Conservation (phyloP, 2,113 vertebrate species). For the Chauna torquata region DNA sequence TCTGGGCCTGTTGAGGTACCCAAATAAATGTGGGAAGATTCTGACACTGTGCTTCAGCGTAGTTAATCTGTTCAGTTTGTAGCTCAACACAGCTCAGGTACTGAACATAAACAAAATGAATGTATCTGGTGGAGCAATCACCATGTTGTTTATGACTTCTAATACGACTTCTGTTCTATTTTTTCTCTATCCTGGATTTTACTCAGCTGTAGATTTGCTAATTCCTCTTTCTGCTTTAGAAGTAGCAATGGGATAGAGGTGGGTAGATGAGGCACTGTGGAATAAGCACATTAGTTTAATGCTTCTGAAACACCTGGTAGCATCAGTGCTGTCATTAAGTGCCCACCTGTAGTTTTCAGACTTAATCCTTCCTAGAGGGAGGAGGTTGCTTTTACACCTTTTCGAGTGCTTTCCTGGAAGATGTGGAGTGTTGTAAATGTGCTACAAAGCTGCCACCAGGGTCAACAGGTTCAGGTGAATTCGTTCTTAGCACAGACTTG, state of each 20-base stretch:
- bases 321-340: accelerated
- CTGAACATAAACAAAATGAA: neutral
- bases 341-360: neutral
- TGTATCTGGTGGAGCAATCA: neutral
- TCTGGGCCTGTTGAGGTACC: neutral
- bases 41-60: neutral
- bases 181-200: neutral
- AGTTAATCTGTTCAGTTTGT: neutral
- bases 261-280: neutral
- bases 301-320: neutral
- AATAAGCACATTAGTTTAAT: neutral
- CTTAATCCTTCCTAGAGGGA: neutral
- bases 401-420: neutral
- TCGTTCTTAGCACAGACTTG: neutral
- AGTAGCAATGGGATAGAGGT: neutral
- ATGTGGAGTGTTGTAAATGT: neutral
- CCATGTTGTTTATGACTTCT: neutral
- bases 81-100: neutral
- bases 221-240: neutral
- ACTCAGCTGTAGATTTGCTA: neutral
- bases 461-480: neutral
- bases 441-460: neutral
- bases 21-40: accelerated
- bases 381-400: neutral
- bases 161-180: neutral